Evolutionary conservation across 2,113 vertebrate genomes (phyloP), one percentile per base, ranked within the genome.

Genomic region (Suricata suricatta): DNA sequence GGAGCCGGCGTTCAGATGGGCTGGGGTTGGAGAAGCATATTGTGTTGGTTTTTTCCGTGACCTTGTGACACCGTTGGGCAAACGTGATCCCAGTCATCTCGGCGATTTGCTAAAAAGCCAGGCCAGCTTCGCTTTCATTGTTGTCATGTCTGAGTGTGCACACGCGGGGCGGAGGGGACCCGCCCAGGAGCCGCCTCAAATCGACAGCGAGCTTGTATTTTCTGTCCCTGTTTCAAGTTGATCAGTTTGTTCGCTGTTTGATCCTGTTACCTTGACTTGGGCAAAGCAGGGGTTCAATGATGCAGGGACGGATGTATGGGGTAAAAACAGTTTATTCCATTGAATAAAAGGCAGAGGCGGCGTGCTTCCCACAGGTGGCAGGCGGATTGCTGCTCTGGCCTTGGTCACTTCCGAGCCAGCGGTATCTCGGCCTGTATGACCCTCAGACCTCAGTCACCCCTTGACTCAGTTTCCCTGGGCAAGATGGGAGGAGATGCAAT

Each of bases 11-110:
- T 98, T 99, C 98, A 98, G 99, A 99, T 98, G 99, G 98, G 98
- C 96, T 92, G 98, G 98, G 98, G 97, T 98, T 99, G 98, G 95
- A 98, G 98, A 97, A 99, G 98, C 99, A 98, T 98, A 99, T 99
- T 98, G 99, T 99, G 98, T 99, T 98, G 97, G 89, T 97, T 98
- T 98, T 98, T 98, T 83, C 96, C 31, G 5, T 99, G 99, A 99
- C 99, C 99, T 99, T 98, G 96, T 99, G 99, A 99, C 99, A 99
- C 99, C 99, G 99, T 99, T 99, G 99, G 98, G 98, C 71, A 98
- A 99, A 99, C 97, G 98, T 92, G 99, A 99, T 99, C 99, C 98
- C 98, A 97, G 98, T 98, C 99, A 99, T 99, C 98, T 98, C 88
- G 97, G 97, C 86, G 90, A 97, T 97, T 97, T 98, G 97, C 95